Conservation (phyloP, 2,113 vertebrate species). For the Fregata magnificens region DNA sequence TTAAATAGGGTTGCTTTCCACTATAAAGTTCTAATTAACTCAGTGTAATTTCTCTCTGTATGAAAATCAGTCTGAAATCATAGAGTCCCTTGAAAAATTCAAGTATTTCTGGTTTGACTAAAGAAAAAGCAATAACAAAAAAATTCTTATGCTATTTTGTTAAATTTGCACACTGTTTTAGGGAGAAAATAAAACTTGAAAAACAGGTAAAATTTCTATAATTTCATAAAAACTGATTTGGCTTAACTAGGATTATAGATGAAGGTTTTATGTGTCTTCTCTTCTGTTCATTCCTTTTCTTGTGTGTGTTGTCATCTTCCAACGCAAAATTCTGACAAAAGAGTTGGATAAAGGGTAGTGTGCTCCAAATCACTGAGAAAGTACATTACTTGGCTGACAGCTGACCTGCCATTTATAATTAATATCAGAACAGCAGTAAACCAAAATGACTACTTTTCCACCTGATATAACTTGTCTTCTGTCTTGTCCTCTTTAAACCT, state of each 20-base stretch:
- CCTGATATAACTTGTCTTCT: conserved; percentile 43
- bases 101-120: neutral
- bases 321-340: neutral
- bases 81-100: neutral
- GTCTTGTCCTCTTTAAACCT: conserved; percentile 26
- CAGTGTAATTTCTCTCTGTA: neutral
- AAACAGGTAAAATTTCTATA: neutral
- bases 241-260: neutral
- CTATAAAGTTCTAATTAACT: neutral
- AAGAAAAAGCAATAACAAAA: neutral
- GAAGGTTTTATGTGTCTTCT: neutral
- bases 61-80: neutral
- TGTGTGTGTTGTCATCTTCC: neutral
- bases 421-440: conserved; percentile 60
- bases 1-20: neutral
- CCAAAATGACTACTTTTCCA: conserved; percentile 62
- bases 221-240: neutral
- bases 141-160: fast-evolving
- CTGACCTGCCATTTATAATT: conserved; percentile 68
- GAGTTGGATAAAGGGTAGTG: neutral
- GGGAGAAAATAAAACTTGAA: neutral
- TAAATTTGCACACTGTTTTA: neutral
- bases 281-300: neutral
- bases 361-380: neutral
- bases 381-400: neutral